phyloP scores from a whole-genome alignment of 2,888 invertebrate species.

The Aphidoletes aphidimyza region DNA sequence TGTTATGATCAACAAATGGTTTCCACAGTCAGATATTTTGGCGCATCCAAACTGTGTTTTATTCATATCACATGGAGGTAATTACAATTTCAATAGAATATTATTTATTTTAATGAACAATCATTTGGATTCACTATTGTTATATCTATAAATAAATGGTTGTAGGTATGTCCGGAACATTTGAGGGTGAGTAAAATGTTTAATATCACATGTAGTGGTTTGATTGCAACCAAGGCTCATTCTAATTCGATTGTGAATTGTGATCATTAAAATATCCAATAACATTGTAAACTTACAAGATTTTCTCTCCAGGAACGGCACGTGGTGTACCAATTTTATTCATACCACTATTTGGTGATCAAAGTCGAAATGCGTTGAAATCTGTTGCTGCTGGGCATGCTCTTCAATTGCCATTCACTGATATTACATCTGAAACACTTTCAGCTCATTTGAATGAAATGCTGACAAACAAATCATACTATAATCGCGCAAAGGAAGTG shows the following conservation, averaged over 20 bases:
- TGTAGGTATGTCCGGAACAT: conserved; percentile 64
- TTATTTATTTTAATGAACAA: not conserved
- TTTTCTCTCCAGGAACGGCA: conserved; percentile 56
- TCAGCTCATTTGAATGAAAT: conserved; percentile 63
- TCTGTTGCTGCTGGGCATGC: conserved; percentile 65
- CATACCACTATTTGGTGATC: conserved; percentile 47
- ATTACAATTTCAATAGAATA: not conserved
- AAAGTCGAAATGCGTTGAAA: conserved; percentile 64
- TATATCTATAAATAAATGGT: not conserved
- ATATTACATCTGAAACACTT: conserved; percentile 64
- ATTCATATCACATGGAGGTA: conserved; percentile 66
- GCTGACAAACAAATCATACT: conserved; percentile 64
- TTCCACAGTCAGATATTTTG: conserved; percentile 69
- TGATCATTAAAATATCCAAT: not conserved
- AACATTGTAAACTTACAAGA: no score
- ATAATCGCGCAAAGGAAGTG: conserved; percentile 65
- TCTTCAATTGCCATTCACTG: conserved; percentile 62
- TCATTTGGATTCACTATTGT: not conserved
- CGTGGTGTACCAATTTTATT: conserved; percentile 60
- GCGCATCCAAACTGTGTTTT: conserved; percentile 66
- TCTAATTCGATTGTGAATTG: not conserved
- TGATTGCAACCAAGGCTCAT: not conserved
- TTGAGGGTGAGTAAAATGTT: conserved; percentile 66
- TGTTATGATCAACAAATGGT: conserved; percentile 68
- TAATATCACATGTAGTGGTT: no score